Base-by-base conservation (phyloP, 2,888 invertebrate species). In the Acanthoscelides obtectus region DNA sequence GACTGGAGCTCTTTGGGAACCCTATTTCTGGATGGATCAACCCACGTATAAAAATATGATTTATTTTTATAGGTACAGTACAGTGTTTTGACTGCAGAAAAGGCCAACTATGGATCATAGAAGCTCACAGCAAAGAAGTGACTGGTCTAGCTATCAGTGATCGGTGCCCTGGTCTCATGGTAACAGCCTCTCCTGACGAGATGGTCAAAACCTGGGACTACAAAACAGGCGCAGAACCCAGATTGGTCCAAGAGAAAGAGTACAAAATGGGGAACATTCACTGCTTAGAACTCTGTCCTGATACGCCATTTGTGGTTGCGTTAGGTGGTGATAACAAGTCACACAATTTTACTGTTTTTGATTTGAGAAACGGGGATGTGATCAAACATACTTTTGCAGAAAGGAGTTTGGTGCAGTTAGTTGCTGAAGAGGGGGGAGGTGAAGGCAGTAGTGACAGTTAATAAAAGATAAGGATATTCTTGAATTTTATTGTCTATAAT, bases 161-260 rank as follows among this genome's bases (percentile, higher is more conserved):
- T 0, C 87, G 89, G 71, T 90, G 94, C 72, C 91, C 92, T 0
- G 94, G 94, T 2, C 86, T 95, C 68, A 86, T 98, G 81, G 88
- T 95, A 1, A 94, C 95, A 0, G 88, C 92, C 0, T 92, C 95
- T 5, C 90, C 91, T 0, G 97, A 97, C 83, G 93, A 93, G 74
- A 87, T 88, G n/a, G 83, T 96, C 2, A 96, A 96, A 87, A 89
- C 94, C 0, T 98, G 97, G 97, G 96, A 97, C 81, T 89, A 86
- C 75, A 76, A 79, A 67, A 79, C 83, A 77, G 78, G 84, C 81
- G 73, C 78, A 79, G 75, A 70, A 67, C 87, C 87, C 0, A 76
- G 75, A 74, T 81, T 86, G 79, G 85, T 88, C 0, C 80, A 81
- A 75, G 86, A 87, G 76, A 87, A 91, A 74, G 85, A 89, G 76